Evolutionary conservation across 2,888 invertebrate genomes (phyloP).

Genomic region (Myathropa florea): DNA sequence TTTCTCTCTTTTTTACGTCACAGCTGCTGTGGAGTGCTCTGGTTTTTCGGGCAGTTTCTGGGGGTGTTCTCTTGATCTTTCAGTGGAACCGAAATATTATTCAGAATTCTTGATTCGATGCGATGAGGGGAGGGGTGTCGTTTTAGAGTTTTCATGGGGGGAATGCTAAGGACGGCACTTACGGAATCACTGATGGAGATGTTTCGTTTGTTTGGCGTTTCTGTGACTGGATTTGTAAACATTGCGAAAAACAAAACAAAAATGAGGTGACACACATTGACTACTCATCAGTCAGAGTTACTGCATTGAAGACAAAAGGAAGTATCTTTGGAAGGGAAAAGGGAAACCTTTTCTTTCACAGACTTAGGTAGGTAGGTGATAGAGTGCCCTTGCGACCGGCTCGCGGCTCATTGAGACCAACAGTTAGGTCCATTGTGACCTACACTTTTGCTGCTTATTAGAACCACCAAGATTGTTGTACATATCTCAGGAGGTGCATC

Average conservation of each 20-base stretch:
- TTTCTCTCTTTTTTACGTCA: not conserved
- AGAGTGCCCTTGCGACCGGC: too few relatives aligned
- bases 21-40: not conserved
- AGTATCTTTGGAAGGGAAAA: too few relatives aligned
- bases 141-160: not conserved
- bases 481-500: too few relatives aligned
- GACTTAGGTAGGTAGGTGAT: too few relatives aligned
- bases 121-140: not conserved
- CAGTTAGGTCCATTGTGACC: too few relatives aligned
- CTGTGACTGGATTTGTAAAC: not conserved
- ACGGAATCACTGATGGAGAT: not conserved
- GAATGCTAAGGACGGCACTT: not conserved
- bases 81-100: slow-evolving; percentile 11
- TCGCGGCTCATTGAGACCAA: too few relatives aligned
- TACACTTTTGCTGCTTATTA: too few relatives aligned
- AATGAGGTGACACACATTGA: not conserved
- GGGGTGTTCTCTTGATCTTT: not conserved
- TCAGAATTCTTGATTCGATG: slow-evolving; percentile 29
- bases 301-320: too few relatives aligned
- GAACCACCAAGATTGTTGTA: too few relatives aligned
- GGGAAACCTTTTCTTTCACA: too few relatives aligned
- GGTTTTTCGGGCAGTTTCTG: slow-evolving; percentile 8
- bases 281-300: not conserved
- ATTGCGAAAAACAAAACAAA: not conserved
- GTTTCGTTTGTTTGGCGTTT: not conserved